Evolutionary conservation across 2,888 invertebrate species (phyloP), one percentile per base, ranked within the genome.

Genomic region (Seladonia tumulorum): DNA sequence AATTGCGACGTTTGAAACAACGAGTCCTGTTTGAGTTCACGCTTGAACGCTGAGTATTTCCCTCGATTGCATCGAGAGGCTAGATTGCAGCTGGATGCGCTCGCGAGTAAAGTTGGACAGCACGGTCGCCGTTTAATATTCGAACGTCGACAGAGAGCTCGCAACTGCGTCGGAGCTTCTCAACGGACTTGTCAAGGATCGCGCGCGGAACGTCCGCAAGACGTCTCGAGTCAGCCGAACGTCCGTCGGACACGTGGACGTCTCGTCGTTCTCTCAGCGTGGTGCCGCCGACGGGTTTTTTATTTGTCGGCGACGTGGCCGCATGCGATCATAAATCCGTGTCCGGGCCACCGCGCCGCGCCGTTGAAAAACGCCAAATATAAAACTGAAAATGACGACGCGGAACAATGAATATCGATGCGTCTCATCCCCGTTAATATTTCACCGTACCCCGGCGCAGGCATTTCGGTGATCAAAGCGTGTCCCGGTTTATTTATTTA

Each of bases 381-480:
- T 76, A 79, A 79, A 82, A 68, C 79, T 82, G 82, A 60, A 76
- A 85, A 85, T 85, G 82, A 85, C 85, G 71, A 76, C 42, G 42
- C 70, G 63, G 72, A 66, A 79, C 75, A 78, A 86, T 78, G 76
- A 86, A 83, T 81, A 83, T 78, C 86, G 75, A 83, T 75, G 78
- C 71, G 60, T 22, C 68, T 72, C 66, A 35, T 76, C 74, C 75
- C 47, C 63, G 86, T 76, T 72, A 78, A 83, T 83, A 81, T 83
- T 79, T 86, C 83, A 81, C 72, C 16, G 60, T 16, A 29, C 53
- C 45, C 53, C 45, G 60, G 16, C 60, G 35, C 14, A 18, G 42
- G 63, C n/a, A 22, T 53, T 22, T 16, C 76, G 74, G n/a, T 79
- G 75, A 76, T 76, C 76, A 73, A 82, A 85, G 68, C 68, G 42